These are phyloP conservation scores for Hypercompe scribonia DNA, from an alignment of 2,888 invertebrate genomes.

Conservation along the genomic window DNA sequence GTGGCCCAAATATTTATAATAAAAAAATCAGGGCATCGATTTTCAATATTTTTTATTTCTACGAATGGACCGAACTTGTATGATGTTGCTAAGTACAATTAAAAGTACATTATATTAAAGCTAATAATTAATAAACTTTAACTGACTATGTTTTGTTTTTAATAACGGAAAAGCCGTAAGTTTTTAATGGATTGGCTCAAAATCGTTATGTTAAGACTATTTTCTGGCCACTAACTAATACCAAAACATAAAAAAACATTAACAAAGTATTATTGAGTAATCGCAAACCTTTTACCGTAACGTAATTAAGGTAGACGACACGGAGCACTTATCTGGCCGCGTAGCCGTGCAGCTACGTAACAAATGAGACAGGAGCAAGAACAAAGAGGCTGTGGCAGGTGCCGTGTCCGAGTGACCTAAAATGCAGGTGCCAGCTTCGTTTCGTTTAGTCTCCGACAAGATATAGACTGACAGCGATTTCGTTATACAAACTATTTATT, in stretches of 20 bases:
- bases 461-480: conserved; percentile 37
- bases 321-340: conserved; percentile 44
- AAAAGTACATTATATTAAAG: no score
- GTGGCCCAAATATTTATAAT: not conserved
- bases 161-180: not conserved
- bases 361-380: conserved; percentile 59
- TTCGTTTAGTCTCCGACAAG: conserved; percentile 45
- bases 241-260: not conserved
- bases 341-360: conserved; percentile 47
- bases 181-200: not conserved
- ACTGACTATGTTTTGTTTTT: not conserved
- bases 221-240: not conserved
- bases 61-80: not conserved
- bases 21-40: not conserved
- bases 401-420: conserved; percentile 78
- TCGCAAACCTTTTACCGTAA: conserved; percentile 25
- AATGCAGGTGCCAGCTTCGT: conserved; percentile 76
- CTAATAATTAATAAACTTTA: not conserved
- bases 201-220: not conserved
- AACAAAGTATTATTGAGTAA: conserved; percentile 27
- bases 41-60: not conserved
- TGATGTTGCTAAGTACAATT: not conserved
- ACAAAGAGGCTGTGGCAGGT: conserved; percentile 63
- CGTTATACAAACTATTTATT: not conserved
- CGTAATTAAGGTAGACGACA: conserved; percentile 37